phyloP scores from a whole-genome alignment of 2,888 invertebrate genomes.

The Polylopha cassiicola region DNA sequence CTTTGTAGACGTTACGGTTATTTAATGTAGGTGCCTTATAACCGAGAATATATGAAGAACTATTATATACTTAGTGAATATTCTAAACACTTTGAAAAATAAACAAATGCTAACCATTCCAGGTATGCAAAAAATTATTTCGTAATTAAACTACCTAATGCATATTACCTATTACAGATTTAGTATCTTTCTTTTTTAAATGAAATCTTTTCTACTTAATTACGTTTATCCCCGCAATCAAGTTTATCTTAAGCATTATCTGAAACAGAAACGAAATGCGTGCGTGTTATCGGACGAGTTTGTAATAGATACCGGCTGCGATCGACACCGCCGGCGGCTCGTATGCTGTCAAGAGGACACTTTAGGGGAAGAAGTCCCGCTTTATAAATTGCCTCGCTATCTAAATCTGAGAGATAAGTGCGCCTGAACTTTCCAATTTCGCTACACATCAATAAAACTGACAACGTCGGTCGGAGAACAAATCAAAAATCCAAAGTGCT shows the following conservation, averaged over 20 bases:
- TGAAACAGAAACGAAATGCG: conserved; percentile 13
- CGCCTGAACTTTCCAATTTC: conserved; percentile 75
- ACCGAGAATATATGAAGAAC: no score
- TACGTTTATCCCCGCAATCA: conserved; percentile 6
- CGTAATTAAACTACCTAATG: no score
- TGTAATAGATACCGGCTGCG: conserved; percentile 26
- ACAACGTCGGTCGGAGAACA: conserved; percentile 61
- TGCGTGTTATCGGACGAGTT: conserved; percentile 17
- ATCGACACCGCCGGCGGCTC: conserved; percentile 35
- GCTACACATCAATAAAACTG: conserved; percentile 76
- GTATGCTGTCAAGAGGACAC: conserved; percentile 56
- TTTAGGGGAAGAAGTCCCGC: conserved; percentile 63
- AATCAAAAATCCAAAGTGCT: conserved; percentile 66
- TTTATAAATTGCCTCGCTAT: conserved; percentile 75
- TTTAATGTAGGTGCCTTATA: no score
- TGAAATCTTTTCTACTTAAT: conserved; percentile 5
- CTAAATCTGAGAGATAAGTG: conserved; percentile 74
- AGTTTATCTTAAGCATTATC: conserved; percentile 12
- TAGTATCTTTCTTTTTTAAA: background rate
- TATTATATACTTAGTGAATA: no score
- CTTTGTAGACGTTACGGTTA: no score
- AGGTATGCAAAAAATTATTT: no score
- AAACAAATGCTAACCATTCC: no score
- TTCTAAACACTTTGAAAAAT: no score
- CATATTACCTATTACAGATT: no score